Evolutionary conservation across 2,888 invertebrate species (phyloP), one percentile per base, ranked within the genome.

Genomic region (Limnephilus rhombicus): DNA sequence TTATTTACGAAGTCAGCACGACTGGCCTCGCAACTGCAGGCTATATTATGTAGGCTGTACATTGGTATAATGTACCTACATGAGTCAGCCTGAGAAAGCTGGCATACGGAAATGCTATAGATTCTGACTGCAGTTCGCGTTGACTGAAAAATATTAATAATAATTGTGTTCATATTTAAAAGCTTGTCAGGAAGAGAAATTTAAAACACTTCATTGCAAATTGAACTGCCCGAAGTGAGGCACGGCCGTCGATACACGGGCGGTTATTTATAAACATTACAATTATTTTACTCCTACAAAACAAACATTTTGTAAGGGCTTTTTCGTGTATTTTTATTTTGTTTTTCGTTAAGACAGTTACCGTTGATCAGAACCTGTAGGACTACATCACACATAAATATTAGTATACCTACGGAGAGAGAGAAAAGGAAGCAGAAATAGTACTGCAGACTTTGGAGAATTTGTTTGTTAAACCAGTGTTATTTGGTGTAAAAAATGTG

Each of bases 161-260:
- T 68, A 68, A 68, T 68, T 68, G 68, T 68, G 68, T 68, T 68
- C 68, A 68, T 68, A 68, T 68, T 68, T 68, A 68, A 68, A 68
- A 68, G 68, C 68, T 68, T 68, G 68, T 68, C 68, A 68, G 68
- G 68, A 68, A 68, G 68, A 68, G 68, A 68, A 68, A 68, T 68
- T 68, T 68, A 68, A 68, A 68, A 68, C 68, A 68, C n/a, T 68
- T 68, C 68, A 68, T 68, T 68, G 68, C 68, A 68, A 68, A 68
- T 68, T 68, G 68, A 68, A 68, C 68, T 68, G 68, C 68, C 68
- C 68, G 68, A n/a, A 68, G 68, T 68, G 68, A 68, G 68, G 24
- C 53, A 68, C 68, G 68, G 68, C 24, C 68, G 24, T 68, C 68
- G 68, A 68, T 68, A 68, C 68, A 5, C 68, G 24, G n/a, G 68